Evolutionary conservation across 2,113 vertebrate genomes (phyloP).

Genomic region (Eptatretus burgeri): DNA sequence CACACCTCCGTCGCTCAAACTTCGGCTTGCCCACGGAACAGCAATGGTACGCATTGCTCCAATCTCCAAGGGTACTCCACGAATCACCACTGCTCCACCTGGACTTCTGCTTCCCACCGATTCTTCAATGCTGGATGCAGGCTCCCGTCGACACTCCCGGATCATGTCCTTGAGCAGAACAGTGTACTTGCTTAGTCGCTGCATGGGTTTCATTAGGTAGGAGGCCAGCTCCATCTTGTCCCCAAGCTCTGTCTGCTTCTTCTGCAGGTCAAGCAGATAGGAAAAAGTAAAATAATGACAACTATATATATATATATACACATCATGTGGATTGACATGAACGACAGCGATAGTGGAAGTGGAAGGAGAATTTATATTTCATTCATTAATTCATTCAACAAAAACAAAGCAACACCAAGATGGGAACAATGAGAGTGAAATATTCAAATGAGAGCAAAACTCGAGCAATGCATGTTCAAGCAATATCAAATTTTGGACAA

Average conservation of each 20-base stretch:
- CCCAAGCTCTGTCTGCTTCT: conserved; percentile 15
- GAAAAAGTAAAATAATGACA: no score
- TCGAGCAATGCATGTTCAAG: no score
- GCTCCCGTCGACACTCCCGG: conserved; percentile 8
- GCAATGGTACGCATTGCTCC: neutral
- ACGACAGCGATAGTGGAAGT: no score
- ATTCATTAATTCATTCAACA: no score
- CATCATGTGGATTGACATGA: no score
- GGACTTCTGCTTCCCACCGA: conserved; percentile 12
- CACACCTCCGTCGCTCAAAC: neutral
- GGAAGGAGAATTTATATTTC: no score
- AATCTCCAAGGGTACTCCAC: neutral
- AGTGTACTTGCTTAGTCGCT: conserved; percentile 17
- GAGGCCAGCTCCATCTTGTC: conserved; percentile 20
- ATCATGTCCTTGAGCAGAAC: conserved; percentile 16
- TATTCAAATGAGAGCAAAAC: no score
- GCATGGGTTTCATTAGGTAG: conserved; percentile 18
- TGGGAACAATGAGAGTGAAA: no score
- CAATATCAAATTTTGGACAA: no score
- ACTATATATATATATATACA: no score
- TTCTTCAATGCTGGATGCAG: neutral
- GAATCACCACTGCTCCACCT: conserved; percentile 9
- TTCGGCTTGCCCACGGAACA: neutral
- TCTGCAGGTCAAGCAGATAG: conserved; percentile 11
- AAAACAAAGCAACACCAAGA: no score